Conservation (phyloP, 2,888 invertebrate species). For the Synergus itoensis region DNA sequence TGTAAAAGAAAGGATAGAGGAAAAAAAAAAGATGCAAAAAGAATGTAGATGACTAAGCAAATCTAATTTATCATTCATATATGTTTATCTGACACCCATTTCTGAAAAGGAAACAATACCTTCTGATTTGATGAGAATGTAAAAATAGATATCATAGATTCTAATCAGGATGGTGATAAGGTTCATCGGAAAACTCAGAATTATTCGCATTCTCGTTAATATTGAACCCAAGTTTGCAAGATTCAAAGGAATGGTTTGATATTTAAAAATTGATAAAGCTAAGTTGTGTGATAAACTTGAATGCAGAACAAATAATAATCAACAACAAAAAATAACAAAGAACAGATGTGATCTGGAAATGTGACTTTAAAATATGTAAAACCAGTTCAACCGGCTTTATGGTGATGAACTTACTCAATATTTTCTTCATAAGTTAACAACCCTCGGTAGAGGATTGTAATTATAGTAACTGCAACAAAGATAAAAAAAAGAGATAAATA, state of each 20-base stretch:
- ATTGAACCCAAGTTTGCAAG: neutral
- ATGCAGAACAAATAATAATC: neutral
- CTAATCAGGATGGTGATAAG: conserved; percentile 15
- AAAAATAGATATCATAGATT: neutral
- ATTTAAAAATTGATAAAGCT: neutral
- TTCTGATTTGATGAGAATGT: too few species aligned
- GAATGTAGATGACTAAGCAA: too few species aligned
- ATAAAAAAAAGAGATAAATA: neutral
- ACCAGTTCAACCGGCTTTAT: conserved; percentile 3
- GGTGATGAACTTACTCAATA: neutral
- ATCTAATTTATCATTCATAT: too few species aligned
- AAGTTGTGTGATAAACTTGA: too few species aligned
- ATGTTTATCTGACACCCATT: too few species aligned
- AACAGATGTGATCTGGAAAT: neutral
- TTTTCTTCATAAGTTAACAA: neutral
- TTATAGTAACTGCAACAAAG: neutral
- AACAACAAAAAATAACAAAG: too few species aligned
- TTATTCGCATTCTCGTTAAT: neutral
- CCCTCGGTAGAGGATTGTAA: neutral
- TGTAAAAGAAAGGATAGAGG: too few species aligned
- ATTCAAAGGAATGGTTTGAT: neutral
- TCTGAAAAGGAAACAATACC: too few species aligned
- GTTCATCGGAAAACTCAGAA: neutral
- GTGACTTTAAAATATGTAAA: conserved; percentile 1
- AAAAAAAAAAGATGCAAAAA: too few species aligned